These are phyloP conservation scores for Cistogaster globosa DNA, from an alignment of 2,888 invertebrate genomes.

Conservation along the genomic window DNA sequence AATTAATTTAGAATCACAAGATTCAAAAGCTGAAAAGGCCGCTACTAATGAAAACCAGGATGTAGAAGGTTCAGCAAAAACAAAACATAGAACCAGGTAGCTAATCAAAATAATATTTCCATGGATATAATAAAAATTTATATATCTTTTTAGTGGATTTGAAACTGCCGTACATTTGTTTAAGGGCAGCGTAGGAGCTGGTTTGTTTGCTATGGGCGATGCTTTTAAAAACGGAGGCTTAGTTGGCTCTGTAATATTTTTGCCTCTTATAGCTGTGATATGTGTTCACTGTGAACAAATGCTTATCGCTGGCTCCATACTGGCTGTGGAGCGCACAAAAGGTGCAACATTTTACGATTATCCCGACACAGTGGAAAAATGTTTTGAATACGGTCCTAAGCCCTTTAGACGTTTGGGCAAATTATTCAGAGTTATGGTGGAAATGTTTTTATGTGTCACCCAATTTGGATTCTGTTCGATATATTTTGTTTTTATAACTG, in stretches of 20 bases:
- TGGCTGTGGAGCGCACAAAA: conserved; percentile 78
- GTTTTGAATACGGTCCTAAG: conserved; percentile 89
- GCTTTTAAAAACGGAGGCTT: conserved; percentile 96
- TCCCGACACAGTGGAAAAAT: conserved; percentile 91
- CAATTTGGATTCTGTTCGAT: conserved; percentile 99
- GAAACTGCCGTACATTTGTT: conserved; percentile 95
- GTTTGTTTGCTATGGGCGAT: conserved; percentile 97
- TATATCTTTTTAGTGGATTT: conserved; percentile 85
- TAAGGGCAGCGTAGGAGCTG: conserved; percentile 97
- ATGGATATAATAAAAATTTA: not conserved
- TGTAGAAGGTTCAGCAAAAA: conserved; percentile 71
- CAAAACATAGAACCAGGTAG: conserved; percentile 74
- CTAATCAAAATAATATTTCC: not conserved
- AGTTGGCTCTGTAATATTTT: conserved; percentile 89
- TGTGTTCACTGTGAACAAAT: conserved; percentile 97
- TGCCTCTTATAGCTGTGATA: conserved; percentile 92
- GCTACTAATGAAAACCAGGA: conserved; percentile 43
- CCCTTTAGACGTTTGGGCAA: conserved; percentile 85
- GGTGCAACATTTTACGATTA: conserved; percentile 87
- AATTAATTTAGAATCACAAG: conserved; percentile 16
- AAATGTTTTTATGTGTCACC: conserved; percentile 94
- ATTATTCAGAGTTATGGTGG: conserved; percentile 89
- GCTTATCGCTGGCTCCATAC: conserved; percentile 84
- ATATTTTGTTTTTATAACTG: conserved; percentile 96
- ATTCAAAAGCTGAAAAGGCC: conserved; percentile 26